Base-by-base conservation (phyloP, 2,113 vertebrate genomes). In the Sclerurus mexicanus region DNA sequence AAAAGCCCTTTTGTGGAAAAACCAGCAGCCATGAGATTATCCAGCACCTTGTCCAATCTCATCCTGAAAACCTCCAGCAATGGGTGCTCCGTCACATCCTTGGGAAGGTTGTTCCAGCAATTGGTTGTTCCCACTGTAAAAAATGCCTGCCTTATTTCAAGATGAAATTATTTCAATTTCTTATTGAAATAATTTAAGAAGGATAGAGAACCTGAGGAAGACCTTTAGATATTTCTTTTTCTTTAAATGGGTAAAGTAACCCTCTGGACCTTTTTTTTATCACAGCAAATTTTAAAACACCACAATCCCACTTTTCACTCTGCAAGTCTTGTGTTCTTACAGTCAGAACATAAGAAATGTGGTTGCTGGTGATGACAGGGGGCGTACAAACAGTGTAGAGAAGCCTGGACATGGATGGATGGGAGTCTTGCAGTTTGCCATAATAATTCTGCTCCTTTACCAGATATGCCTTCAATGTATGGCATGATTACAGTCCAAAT, bases 21-120 rank as follows among this genome's bases (percentile, higher is more conserved):
- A 30, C 14, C 24, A 44, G 4, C 28, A 28, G 16, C 44, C 33
- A 52, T 1, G 50, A 69, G 11, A 50, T 60, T 66, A 56, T 68
- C 17, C 15, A 75, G 17, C 40, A 60, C 30, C 4, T 35, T 69
- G 13, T 56, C 13, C 52, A 72, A 13, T 24, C 0, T 8, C 17
- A 67, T 69, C 31, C 71, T 49, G 24, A 73, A 89, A 89, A 59
- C 8, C 5, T 46, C 4, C 50, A 58, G 28, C 2, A 5, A 37
- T 5, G 22, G 16, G 25, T 16, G 75, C 9, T 37, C 22, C 5
- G 58, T 28, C 15, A 39, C 0, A 0, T 60, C 30, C 15, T 27
- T 58, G 22, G 19, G 14, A 37, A 75, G 4, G 10, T 67, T 49
- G 3, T 76, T 92, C 19, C 44, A 28, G 33, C 55, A 18, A 55